Evolutionary conservation across 2,888 invertebrate species (phyloP), one percentile per base, ranked within the genome.

Genomic region (Metopia argyrocephala): DNA sequence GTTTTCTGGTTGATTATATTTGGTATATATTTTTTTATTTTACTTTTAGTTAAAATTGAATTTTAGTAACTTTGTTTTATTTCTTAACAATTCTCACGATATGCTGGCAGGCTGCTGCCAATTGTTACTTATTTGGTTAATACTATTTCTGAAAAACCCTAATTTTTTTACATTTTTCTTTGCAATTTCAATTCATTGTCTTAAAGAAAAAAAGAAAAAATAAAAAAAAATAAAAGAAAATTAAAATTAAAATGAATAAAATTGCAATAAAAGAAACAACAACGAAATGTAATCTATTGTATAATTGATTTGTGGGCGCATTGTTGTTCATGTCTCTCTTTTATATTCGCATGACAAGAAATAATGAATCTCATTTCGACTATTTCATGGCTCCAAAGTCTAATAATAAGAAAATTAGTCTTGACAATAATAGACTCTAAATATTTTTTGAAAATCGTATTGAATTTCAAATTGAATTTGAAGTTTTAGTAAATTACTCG

Each of bases 261-360:
- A 76, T 45, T 52, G 21, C 59, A 62, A 70, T 52, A 12, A 3
- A 38, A 38, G 9, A 38, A n/a, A 38, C 15, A 38, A 38, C 9
- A 66, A 31, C 50, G 59, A 69, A 81, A 76, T 48, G 50, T 66
- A 69, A 76, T 80, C 76, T 65, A 74, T 73, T 66, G 38, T 74
- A 61, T 81, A 81, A 81, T 81, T 81, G 81, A 81, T 81, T 81
- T 75, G 81, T 81, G 81, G 78, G 78, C 74, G 78, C 70, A 45
- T 52, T 76, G 45, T 50, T 57, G 18, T 57, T 64, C 23, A 56
- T 28, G 23, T 52, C 46, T 20, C 2, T 25, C 15, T 21, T 50
- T 3, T 18, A 9, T 5, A 5, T 50, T 21, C 31, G 21, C 2
- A 50, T 23, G 25, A 27, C 3, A 18, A 7, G 15, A n/a, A n/a